Conservation (phyloP, 2,113 vertebrate genomes). For the Raja brachyura region DNA sequence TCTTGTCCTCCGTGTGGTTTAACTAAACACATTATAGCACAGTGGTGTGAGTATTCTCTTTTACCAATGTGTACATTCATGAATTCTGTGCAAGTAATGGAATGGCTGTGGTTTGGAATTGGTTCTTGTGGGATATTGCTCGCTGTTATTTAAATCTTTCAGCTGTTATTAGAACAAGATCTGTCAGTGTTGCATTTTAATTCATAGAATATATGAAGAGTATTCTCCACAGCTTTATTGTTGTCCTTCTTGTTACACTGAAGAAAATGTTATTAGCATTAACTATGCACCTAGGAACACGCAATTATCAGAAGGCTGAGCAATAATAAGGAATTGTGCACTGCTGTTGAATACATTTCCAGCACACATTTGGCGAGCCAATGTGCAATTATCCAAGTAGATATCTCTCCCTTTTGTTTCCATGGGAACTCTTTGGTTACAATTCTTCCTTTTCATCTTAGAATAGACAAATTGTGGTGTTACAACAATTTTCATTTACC, state of each 20-base stretch:
- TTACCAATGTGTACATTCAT: not conserved
- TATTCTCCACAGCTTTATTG: not conserved
- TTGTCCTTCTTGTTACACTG: not conserved
- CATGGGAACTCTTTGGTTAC: not conserved
- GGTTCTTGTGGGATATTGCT: not conserved
- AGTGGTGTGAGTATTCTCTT: not conserved
- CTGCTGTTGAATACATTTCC: not conserved
- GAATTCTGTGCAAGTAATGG: not conserved
- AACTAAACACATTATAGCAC: not conserved
- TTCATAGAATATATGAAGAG: not conserved
- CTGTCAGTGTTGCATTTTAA: not conserved
- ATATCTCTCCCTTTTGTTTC: not conserved
- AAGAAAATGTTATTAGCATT: not conserved
- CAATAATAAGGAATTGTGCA: conserved; percentile 11
- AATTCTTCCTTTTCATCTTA: not conserved
- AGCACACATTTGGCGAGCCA: not conserved
- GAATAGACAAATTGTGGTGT: not conserved
- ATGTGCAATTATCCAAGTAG: not conserved
- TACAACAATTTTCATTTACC: not conserved
- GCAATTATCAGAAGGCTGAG: not conserved
- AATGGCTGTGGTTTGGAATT: not conserved
- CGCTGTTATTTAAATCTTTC: not conserved
- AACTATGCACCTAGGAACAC: not conserved
- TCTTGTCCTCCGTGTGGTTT: not conserved
- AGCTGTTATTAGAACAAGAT: not conserved